These are phyloP conservation scores for Ardeotis arabs DNA, from an alignment of 2,113 vertebrate genomes.

Conservation along the genomic window DNA sequence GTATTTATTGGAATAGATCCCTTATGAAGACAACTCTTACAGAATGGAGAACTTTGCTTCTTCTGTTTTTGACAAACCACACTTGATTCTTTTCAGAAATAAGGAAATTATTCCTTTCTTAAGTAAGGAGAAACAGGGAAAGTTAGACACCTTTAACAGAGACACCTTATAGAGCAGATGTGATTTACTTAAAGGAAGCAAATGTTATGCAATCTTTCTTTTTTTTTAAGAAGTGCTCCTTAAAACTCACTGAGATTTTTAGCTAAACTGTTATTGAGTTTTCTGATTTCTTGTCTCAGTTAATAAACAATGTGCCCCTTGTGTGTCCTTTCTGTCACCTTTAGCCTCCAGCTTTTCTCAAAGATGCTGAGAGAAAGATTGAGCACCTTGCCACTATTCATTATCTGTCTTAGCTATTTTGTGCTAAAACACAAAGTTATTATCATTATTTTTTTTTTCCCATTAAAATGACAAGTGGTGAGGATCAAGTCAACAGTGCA, in stretches of 20 bases:
- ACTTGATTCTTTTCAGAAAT: background rate
- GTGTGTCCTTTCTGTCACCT: background rate
- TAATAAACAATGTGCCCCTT: background rate
- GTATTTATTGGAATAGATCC: background rate
- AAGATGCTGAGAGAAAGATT: background rate
- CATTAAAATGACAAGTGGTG: background rate
- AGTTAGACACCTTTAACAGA: background rate
- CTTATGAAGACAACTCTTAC: background rate
- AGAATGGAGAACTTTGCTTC: background rate
- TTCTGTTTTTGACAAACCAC: background rate
- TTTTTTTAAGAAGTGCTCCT: background rate
- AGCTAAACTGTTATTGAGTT: background rate
- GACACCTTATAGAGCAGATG: background rate
- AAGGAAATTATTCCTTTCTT: background rate
- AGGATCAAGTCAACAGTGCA: background rate
- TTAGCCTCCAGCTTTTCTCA: background rate
- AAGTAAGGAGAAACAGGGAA: background rate
- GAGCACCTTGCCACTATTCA: background rate
- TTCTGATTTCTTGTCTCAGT: background rate
- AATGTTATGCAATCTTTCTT: background rate
- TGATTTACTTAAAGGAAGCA: background rate
- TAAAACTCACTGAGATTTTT: background rate
- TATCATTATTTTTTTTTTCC: background rate
- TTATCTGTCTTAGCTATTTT: background rate
- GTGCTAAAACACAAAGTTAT: background rate